Conservation (phyloP, 2,797 vertebrate genomes). For the Hippopotamyrus pictus region DNA sequence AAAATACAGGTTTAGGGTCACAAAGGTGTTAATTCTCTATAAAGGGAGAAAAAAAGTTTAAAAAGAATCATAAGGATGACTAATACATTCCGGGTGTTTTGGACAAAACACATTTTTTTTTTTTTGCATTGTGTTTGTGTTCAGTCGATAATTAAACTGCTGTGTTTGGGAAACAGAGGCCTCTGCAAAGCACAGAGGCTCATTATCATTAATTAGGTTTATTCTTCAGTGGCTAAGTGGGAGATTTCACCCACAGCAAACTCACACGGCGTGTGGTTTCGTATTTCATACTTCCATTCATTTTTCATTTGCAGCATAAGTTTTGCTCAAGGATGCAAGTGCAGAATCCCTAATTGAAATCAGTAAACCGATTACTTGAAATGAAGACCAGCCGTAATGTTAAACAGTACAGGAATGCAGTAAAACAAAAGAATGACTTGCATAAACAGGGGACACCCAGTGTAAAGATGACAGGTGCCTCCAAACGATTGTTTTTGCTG, state of each 20-base stretch:
- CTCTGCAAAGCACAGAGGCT: not conserved
- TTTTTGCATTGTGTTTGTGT: not conserved
- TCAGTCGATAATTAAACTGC: not conserved
- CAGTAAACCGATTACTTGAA: not conserved
- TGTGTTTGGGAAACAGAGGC: not conserved
- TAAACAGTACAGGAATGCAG: not conserved
- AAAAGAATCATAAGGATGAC: not conserved
- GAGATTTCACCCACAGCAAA: constrained; percentile 1
- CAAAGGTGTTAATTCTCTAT: not conserved
- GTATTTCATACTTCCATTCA: not conserved
- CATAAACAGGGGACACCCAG: not conserved
- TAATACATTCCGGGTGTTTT: not conserved
- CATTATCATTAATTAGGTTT: not conserved
- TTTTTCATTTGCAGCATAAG: not conserved
- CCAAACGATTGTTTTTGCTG: not conserved
- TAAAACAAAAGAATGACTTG: not conserved
- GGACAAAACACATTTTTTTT: not conserved
- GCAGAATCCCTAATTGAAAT: not conserved
- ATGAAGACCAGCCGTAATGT: not conserved
- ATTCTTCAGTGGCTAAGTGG: not conserved
- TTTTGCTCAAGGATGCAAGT: not conserved
- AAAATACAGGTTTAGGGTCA: not conserved
- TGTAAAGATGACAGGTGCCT: not conserved
- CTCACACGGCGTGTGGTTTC: not conserved
- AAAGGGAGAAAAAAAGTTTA: not conserved